Evolutionary conservation across 2,113 vertebrate genomes (phyloP).

Genomic region (Xenus cinereus): DNA sequence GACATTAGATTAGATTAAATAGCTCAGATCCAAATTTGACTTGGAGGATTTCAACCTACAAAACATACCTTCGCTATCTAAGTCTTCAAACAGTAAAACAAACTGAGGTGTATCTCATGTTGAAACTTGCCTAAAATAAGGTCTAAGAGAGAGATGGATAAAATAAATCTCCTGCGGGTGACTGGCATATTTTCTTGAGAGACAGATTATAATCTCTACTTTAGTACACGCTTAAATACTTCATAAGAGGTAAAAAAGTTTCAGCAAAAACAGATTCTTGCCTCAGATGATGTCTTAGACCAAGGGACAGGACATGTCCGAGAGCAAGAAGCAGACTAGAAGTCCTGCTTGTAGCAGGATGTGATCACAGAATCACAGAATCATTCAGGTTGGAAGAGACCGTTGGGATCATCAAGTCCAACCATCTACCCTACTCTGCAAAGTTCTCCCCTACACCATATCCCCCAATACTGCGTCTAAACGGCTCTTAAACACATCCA

Average conservation of each 20-base stretch:
- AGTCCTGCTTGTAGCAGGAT: not conserved
- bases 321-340: not conserved
- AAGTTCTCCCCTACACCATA: too few species aligned
- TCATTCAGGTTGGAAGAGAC: too few species aligned
- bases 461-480: too few species aligned
- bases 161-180: not conserved
- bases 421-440: too few species aligned
- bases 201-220: not conserved
- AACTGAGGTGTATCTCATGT: not conserved
- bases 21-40: not conserved
- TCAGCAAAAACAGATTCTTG: not conserved
- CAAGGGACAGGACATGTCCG: not conserved
- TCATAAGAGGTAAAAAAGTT: not conserved
- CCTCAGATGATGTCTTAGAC: not conserved
- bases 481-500: too few species aligned
- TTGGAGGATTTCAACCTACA: not conserved
- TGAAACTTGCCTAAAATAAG: not conserved
- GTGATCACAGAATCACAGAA: too few species aligned
- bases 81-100: not conserved
- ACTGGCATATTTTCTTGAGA: not conserved
- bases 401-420: too few species aligned
- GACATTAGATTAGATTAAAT: not conserved
- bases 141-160: not conserved
- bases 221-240: not conserved
- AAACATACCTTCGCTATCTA: not conserved